phyloP scores from a whole-genome alignment of 2,888 invertebrate species.

The Dryobota labecula region DNA sequence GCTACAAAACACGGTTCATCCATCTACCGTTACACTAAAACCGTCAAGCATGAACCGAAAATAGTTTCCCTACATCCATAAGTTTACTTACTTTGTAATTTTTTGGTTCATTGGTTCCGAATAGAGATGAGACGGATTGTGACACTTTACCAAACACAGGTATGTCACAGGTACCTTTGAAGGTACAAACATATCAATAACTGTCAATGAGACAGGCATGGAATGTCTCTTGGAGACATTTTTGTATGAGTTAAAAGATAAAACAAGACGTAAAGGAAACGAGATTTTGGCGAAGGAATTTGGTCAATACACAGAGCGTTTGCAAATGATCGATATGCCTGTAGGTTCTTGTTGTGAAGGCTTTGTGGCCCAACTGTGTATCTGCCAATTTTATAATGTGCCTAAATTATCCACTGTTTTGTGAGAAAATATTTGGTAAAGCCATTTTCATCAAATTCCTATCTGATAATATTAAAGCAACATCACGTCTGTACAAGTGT shows the following conservation, averaged over 20 bases:
- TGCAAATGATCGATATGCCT: not conserved
- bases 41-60: conserved; percentile 9
- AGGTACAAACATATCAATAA: conserved; percentile 16
- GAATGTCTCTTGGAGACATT: not conserved
- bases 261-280: not conserved
- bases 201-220: conserved; percentile 21
- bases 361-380: not conserved
- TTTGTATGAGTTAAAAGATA: not conserved
- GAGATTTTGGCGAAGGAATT: not conserved
- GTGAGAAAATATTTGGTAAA: not conserved
- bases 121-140: conserved; percentile 38
- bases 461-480: not conserved
- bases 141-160: conserved; percentile 33
- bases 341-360: not conserved
- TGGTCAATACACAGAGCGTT: not conserved
- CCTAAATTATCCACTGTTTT: not conserved
- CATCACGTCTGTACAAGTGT: not conserved
- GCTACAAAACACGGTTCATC: not conserved
- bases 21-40: not conserved
- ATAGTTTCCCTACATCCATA: conserved; percentile 11
- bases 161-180: conserved; percentile 27
- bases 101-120: conserved; percentile 64
- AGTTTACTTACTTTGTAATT: conserved; percentile 49
- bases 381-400: too few relatives aligned
- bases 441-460: not conserved